Conservation (phyloP, 2,888 invertebrate genomes). For the Xylocampa areola region DNA sequence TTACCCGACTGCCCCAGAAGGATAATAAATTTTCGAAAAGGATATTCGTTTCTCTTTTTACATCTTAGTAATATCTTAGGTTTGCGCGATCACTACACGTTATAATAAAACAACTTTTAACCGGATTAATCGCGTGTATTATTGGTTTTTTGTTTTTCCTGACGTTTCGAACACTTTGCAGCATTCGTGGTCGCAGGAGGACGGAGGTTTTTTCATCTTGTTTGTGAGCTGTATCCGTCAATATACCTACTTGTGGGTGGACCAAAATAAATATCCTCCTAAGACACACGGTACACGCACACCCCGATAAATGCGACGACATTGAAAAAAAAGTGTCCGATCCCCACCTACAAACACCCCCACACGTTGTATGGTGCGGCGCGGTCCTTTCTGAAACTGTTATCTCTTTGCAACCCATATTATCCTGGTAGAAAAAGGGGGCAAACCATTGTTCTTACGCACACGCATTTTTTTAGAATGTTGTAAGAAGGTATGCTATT, state of each 20-base stretch:
- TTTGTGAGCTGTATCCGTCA: neutral
- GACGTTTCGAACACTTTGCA: no score
- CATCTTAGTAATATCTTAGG: no score
- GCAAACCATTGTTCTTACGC: conserved; percentile 90
- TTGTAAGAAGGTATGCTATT: conserved; percentile 17
- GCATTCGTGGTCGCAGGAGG: no score
- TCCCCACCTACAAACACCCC: conserved; percentile 61
- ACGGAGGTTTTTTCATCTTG: no score
- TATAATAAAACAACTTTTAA: no score
- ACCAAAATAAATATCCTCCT: neutral
- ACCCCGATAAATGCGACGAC: conserved; percentile 17
- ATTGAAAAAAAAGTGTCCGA: conserved; percentile 24
- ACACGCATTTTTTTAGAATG: conserved; percentile 85
- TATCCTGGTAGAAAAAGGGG: conserved; percentile 89
- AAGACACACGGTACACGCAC: conserved; percentile 6
- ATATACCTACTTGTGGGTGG: no score
- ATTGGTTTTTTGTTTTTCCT: no score
- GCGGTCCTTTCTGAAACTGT: conserved; percentile 68
- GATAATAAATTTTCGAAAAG: no score
- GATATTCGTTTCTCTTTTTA: no score
- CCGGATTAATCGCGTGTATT: no score
- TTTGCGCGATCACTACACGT: no score
- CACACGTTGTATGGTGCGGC: conserved; percentile 67
- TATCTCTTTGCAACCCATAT: conserved; percentile 80
- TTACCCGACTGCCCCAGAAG: no score